Evolutionary conservation across 2,888 invertebrate species (phyloP).

Genomic region (Opisthograptis luteolata): DNA sequence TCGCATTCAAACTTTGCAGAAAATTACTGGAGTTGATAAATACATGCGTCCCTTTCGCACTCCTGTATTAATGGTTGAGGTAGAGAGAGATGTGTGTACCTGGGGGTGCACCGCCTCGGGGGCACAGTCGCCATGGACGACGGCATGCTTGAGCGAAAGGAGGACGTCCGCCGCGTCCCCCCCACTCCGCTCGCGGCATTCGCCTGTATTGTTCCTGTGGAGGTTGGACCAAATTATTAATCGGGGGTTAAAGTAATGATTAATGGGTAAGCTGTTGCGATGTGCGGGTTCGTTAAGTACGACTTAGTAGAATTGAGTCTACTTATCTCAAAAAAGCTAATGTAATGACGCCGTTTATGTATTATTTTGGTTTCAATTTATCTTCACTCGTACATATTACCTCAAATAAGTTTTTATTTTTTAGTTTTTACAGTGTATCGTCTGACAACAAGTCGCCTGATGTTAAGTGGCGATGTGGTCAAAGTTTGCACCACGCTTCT

Average conservation of each 20-base stretch:
- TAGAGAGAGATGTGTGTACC: slow-evolving; percentile 65
- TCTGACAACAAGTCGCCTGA: too few relatives aligned
- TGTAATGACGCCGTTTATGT: too few relatives aligned
- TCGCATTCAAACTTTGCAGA: neutral
- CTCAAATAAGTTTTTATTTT: too few relatives aligned
- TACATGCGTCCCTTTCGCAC: slow-evolving; percentile 7
- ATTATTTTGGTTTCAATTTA: too few relatives aligned
- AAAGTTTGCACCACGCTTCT: too few relatives aligned
- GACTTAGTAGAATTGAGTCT: too few relatives aligned
- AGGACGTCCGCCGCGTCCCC: slow-evolving; percentile 95
- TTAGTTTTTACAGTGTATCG: too few relatives aligned
- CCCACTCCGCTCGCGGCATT: slow-evolving; percentile 82
- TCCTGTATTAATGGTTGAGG: neutral
- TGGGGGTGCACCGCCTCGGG: slow-evolving; percentile 81
- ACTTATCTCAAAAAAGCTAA: too few relatives aligned
- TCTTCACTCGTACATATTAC: too few relatives aligned
- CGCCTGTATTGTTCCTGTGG: slow-evolving; percentile 74
- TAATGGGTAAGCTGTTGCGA: neutral
- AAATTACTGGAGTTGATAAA: neutral
- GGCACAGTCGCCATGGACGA: slow-evolving; percentile 90
- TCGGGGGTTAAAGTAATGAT: slow-evolving; percentile 24
- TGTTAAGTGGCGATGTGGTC: too few relatives aligned
- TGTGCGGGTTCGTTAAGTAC: too few relatives aligned
- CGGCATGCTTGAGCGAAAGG: slow-evolving; percentile 93
- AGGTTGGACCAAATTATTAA: slow-evolving; percentile 33